These are phyloP conservation scores for Nomia melanderi DNA, from an alignment of 1,140 invertebrate genomes.

Conservation along the genomic window DNA sequence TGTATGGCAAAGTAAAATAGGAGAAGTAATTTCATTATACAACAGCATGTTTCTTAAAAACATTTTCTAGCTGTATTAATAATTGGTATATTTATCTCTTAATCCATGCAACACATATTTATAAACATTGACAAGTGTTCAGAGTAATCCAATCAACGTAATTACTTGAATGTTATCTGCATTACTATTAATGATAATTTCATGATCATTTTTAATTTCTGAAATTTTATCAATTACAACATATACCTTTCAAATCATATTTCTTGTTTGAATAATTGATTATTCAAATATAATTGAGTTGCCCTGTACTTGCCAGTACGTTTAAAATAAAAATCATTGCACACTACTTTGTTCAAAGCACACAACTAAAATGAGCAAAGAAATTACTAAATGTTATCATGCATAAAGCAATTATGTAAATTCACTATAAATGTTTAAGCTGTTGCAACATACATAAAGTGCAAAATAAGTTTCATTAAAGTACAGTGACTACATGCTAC, in stretches of 20 bases:
- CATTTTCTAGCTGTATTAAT: too few species aligned
- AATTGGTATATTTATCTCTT: too few species aligned
- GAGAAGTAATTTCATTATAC: neutral
- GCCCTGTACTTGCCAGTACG: neutral
- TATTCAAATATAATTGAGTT: neutral
- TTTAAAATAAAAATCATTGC: neutral
- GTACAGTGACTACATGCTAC: neutral
- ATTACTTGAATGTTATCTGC: too few species aligned
- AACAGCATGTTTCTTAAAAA: neutral
- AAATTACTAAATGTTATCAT: too few species aligned
- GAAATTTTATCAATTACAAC: too few species aligned
- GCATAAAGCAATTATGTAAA: neutral
- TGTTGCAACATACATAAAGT: neutral
- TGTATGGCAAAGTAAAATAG: neutral
- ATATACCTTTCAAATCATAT: too few species aligned
- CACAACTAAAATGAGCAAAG: neutral
- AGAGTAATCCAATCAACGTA: too few species aligned
- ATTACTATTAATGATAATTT: too few species aligned
- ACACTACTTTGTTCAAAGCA: neutral
- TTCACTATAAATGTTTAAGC: neutral
- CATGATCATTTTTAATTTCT: too few species aligned
- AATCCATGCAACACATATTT: too few species aligned
- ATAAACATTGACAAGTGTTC: too few species aligned
- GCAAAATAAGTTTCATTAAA: too few species aligned
- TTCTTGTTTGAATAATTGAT: neutral